Conservation (phyloP, 1,140 invertebrate genomes). For the Papilio polytes region DNA sequence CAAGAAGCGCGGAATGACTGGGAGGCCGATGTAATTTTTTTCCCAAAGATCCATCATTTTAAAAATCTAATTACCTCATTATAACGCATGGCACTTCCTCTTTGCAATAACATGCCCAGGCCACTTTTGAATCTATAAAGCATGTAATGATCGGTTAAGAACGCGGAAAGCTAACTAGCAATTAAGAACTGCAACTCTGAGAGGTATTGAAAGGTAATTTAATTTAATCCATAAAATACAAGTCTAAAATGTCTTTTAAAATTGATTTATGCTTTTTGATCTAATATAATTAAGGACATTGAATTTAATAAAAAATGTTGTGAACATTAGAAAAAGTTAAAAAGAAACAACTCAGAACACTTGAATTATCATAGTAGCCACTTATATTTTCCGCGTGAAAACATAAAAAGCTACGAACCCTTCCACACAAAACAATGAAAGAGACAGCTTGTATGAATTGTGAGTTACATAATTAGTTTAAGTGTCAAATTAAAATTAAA, state of each 20-base stretch:
- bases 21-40: not conserved
- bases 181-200: not conserved
- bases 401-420: constrained; percentile 35
- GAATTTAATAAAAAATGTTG: not conserved
- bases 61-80: constrained; percentile 4
- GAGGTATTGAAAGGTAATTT: not conserved
- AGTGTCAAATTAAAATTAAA: constrained; percentile 57
- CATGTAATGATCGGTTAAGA: constrained; percentile 10
- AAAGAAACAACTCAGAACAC: not conserved
- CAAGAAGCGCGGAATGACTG: not conserved
- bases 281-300: too few species aligned
- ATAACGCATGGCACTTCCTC: constrained; percentile 5
- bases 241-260: too few species aligned
- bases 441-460: constrained; percentile 33
- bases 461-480: constrained; percentile 39
- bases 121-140: not conserved
- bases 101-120: not conserved
- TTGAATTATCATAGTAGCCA: constrained; percentile 7
- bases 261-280: too few species aligned
- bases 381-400: constrained; percentile 5
- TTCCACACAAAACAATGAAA: constrained; percentile 27
- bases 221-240: not conserved
- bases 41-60: not conserved
- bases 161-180: not conserved
- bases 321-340: not conserved